Evolutionary conservation across 2,888 invertebrate species (phyloP).

Genomic region (Eristalis pertinax): DNA sequence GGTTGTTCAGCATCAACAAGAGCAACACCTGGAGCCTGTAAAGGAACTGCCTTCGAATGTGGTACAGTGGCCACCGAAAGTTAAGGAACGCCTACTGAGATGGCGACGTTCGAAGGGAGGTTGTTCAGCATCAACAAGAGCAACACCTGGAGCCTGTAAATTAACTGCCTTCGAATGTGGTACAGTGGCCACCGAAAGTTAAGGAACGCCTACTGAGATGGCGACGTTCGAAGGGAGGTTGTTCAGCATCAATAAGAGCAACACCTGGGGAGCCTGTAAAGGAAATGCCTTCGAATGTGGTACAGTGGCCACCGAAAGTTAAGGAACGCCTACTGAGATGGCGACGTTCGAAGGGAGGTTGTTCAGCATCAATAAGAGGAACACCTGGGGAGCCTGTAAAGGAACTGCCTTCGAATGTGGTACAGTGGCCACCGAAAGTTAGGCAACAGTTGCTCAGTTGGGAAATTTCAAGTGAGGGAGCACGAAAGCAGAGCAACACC

Average conservation of each 20-base stretch:
- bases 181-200: background rate
- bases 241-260: no score
- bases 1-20: no score
- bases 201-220: background rate
- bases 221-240: background rate
- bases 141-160: no score
- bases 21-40: no score
- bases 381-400: no score
- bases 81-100: background rate
- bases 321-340: background rate
- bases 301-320: background rate
- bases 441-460: background rate
- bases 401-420: background rate
- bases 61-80: background rate
- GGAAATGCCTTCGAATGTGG: background rate
- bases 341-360: background rate
- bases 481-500: no score
- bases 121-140: no score
- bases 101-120: background rate
- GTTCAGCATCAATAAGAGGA: no score
- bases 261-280: no score
- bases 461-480: no score
- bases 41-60: background rate
- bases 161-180: background rate
- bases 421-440: background rate